These are phyloP conservation scores for Selenia dentaria DNA, from an alignment of 2,888 invertebrate species.

Conservation along the genomic window DNA sequence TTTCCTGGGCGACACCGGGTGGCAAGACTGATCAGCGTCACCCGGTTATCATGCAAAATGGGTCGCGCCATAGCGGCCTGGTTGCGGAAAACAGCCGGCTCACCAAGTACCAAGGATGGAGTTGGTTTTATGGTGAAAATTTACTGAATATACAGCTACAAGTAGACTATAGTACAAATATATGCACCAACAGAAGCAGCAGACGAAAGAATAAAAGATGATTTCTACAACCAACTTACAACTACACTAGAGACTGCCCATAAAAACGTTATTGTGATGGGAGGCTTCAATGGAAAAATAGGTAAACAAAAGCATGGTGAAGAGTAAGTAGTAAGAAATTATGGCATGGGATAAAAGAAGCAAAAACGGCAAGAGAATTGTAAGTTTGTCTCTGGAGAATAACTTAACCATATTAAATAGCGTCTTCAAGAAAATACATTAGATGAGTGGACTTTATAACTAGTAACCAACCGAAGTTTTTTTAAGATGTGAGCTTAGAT, in stretches of 20 bases:
- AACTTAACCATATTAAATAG: constrained; percentile 2
- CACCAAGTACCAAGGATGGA: too few relatives aligned
- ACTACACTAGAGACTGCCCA: not conserved
- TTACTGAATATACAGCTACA: too few relatives aligned
- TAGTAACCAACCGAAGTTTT: not conserved
- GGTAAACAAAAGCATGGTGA: not conserved
- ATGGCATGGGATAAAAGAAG: not conserved
- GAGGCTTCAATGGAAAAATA: not conserved
- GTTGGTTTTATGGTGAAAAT: too few relatives aligned
- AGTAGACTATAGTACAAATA: too few relatives aligned
- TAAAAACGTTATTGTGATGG: not conserved
- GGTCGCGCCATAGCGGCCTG: too few relatives aligned
- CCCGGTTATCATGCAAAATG: too few relatives aligned
- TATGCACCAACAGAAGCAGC: too few relatives aligned
- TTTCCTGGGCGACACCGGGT: too few relatives aligned
- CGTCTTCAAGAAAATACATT: not conserved
- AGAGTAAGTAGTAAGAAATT: not conserved
- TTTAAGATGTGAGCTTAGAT: not conserved
- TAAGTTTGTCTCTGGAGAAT: not conserved
- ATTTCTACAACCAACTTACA: not conserved
- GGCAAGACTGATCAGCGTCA: too few relatives aligned
- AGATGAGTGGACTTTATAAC: constrained; percentile 1
- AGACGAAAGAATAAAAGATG: not conserved
- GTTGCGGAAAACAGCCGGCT: too few relatives aligned
- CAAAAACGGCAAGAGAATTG: not conserved